Evolutionary conservation across 2,113 vertebrate species (phyloP).

Genomic region (Parus major): DNA sequence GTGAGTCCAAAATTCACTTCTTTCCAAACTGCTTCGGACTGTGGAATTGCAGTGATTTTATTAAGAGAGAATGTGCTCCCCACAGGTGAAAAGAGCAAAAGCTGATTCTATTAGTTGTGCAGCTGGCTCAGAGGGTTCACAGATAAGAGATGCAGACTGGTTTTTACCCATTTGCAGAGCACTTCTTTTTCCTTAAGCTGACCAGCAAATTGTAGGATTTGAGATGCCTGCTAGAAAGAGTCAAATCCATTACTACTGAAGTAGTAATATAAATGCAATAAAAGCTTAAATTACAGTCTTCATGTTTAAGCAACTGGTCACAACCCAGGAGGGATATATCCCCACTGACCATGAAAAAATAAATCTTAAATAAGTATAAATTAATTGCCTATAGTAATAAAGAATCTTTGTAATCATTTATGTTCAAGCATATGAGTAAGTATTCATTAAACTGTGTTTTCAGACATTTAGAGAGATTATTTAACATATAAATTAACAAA

Average conservation of each 20-base stretch:
- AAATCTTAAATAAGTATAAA: conserved; percentile 60
- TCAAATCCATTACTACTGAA: conserved; percentile 38
- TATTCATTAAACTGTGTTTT: conserved; percentile 32
- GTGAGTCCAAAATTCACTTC: not conserved
- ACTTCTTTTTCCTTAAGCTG: conserved; percentile 17
- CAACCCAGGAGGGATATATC: conserved; percentile 28
- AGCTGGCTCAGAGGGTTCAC: not conserved
- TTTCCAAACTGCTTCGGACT: not conserved
- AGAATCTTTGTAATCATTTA: conserved; percentile 31
- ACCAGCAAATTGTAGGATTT: conserved; percentile 50
- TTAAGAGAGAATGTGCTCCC: not conserved
- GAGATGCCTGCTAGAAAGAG: conserved; percentile 1
- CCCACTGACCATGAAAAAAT: conserved; percentile 18
- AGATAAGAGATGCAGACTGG: not conserved
- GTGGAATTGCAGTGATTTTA: conserved; percentile 12
- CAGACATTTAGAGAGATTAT: conserved; percentile 3
- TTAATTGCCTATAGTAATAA: conserved; percentile 50
- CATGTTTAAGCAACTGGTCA: conserved; percentile 62
- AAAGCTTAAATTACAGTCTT: conserved; percentile 55
- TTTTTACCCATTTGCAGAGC: conserved; percentile 13
- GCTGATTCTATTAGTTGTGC: conserved; percentile 45
- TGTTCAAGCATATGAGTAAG: not conserved
- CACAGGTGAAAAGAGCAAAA: not conserved
- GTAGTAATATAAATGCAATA: not conserved
- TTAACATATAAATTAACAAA: conserved; percentile 37